phyloP scores from a whole-genome alignment of 2,888 invertebrate genomes.

The Capitulum mitella region DNA sequence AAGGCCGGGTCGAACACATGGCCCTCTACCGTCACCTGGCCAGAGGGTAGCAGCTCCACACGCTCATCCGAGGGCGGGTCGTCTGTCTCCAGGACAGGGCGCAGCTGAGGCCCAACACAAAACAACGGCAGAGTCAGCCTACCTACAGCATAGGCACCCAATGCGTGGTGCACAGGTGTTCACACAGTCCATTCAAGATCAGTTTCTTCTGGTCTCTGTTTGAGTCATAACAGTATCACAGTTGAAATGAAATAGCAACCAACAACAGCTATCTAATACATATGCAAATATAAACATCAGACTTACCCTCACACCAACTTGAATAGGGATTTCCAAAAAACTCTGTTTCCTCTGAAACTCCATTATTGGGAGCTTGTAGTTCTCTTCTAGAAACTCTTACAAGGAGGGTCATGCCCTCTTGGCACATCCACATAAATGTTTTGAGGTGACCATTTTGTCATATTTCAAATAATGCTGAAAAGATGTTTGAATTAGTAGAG shows the following conservation, averaged over 20 bases:
- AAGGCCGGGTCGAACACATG: slow-evolving; percentile 54
- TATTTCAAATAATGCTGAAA: too few species aligned
- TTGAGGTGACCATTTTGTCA: too few species aligned
- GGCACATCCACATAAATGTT: too few species aligned
- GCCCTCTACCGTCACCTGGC: slow-evolving; percentile 54
- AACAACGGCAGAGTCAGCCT: too few species aligned
- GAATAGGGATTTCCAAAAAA: background rate
- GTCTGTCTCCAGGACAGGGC: slow-evolving; percentile 48
- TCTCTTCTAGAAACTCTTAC: too few species aligned
- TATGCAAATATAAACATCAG: background rate
- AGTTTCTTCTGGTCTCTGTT: too few species aligned
- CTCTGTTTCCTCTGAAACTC: slow-evolving; percentile 5
- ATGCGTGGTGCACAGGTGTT: background rate
- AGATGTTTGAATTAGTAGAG: too few species aligned
- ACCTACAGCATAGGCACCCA: background rate
- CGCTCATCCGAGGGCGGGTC: slow-evolving; percentile 53
- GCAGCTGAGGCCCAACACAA: slow-evolving; percentile 31
- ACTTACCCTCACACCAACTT: slow-evolving; percentile 19
- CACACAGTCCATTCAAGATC: background rate
- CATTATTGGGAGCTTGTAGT: background rate
- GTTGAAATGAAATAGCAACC: background rate
- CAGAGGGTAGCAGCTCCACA: slow-evolving; percentile 54
- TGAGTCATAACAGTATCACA: too few species aligned
- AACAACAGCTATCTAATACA: background rate
- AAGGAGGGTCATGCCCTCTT: too few species aligned